Percentiles rank a stretch among this genome's conserved stretches.
Evolutionary conservation across 2,888 invertebrate genomes (phyloP).

Genomic region (Rutpela maculata): DNA sequence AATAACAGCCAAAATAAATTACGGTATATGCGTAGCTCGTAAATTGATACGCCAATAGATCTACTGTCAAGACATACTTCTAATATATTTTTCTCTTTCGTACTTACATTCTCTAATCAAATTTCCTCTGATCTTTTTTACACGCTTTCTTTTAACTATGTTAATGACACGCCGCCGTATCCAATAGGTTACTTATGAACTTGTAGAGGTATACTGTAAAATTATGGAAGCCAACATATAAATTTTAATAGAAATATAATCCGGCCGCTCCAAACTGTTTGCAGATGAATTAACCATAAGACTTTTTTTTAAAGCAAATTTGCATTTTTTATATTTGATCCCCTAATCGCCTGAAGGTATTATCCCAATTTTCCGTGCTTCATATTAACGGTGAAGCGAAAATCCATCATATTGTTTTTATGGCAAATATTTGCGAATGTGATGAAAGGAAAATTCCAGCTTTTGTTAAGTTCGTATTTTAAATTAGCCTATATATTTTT

Average conservation of each 20-base stretch:
- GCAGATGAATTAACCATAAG: background rate
- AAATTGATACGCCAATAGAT: too few species aligned
- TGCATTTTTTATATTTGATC: slow-evolving; percentile 50
- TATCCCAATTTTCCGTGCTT: slow-evolving; percentile 34
- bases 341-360: slow-evolving; percentile 38
- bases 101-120: too few species aligned
- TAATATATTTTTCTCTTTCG: too few species aligned
- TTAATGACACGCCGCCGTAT: too few species aligned
- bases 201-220: too few species aligned
- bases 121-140: too few species aligned
- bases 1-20: too few species aligned
- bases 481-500: background rate
- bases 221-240: background rate
- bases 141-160: too few species aligned
- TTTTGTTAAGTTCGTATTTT: background rate
- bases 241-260: slow-evolving; percentile 10
- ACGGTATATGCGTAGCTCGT: too few species aligned
- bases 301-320: slow-evolving; percentile 43
- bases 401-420: background rate
- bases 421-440: slow-evolving; percentile 4
- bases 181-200: too few species aligned
- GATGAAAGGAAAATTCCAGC: background rate
- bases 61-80: too few species aligned
- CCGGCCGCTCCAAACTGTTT: background rate
- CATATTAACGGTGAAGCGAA: slow-evolving; percentile 1